Evolutionary conservation across 2,113 vertebrate species (phyloP).

Genomic region (Oryzias curvinotus): DNA sequence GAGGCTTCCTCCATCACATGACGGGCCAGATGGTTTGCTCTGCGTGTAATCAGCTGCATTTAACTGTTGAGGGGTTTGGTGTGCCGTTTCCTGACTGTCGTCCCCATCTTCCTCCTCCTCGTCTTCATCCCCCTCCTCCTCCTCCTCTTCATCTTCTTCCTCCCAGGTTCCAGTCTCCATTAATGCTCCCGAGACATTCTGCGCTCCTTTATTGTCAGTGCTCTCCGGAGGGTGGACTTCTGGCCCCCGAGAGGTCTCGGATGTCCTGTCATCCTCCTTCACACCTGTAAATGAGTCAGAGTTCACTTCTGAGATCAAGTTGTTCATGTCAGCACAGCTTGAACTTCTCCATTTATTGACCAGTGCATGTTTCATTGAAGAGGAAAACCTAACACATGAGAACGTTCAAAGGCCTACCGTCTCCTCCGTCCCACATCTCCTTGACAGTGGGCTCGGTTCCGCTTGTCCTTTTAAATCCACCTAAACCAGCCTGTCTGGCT

Average conservation of each 20-base stretch:
- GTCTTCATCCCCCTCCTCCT: constrained; percentile 44
- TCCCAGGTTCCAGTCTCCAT: constrained; percentile 41
- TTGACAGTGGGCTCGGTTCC: constrained; percentile 68
- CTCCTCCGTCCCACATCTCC: constrained; percentile 88
- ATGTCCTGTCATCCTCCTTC: constrained; percentile 75
- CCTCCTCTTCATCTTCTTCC: constrained; percentile 45
- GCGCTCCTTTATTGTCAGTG: constrained; percentile 53
- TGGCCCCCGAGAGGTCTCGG: constrained; percentile 73
- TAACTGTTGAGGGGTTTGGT: constrained; percentile 35
- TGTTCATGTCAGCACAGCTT: not conserved
- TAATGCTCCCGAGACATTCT: constrained; percentile 55
- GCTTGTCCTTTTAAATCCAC: constrained; percentile 75
- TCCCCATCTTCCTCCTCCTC: constrained; percentile 47
- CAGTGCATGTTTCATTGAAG: not conserved
- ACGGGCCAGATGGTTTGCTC: constrained; percentile 54
- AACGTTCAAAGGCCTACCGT: constrained; percentile 71
- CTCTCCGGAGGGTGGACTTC: constrained; percentile 68
- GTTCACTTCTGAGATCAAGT: not conserved
- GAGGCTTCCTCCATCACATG: constrained; percentile 43
- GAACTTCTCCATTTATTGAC: not conserved
- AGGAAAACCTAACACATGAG: no score
- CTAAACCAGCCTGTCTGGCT: constrained; percentile 72
- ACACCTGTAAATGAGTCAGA: constrained; percentile 56
- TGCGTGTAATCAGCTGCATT: constrained; percentile 39
- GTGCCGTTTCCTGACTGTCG: constrained; percentile 36